phyloP scores from a whole-genome alignment of 2,797 vertebrate genomes.

The Ispidina lecontei region DNA sequence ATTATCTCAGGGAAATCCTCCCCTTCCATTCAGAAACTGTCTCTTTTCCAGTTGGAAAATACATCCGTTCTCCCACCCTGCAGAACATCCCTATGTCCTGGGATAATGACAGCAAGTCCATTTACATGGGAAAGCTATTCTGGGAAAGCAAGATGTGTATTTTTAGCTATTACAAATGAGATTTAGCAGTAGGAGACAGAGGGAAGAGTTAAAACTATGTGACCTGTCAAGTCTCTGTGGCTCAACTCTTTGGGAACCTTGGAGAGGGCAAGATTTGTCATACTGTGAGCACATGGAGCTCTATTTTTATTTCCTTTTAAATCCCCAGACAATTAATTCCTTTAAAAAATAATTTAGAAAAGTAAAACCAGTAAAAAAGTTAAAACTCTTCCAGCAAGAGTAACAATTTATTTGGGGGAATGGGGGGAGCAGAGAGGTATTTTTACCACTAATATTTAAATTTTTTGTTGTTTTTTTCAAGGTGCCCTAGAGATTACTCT shows the following conservation, averaged over 20 bases:
- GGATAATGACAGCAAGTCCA: not conserved
- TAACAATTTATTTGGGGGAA: not conserved
- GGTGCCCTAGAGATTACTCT: slow-evolving; percentile 1
- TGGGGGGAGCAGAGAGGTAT: not conserved
- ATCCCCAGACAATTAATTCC: not conserved
- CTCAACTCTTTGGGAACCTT: slow-evolving; percentile 37
- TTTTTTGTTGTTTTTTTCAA: slow-evolving; percentile 1
- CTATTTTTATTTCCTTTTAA: slow-evolving; percentile 5
- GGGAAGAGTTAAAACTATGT: slow-evolving; percentile 54
- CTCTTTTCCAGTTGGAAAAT: not conserved
- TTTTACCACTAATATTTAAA: slow-evolving; percentile 14
- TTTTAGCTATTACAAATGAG: slow-evolving; percentile 43
- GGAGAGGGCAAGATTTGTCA: not conserved
- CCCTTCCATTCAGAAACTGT: not conserved
- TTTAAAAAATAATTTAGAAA: not conserved
- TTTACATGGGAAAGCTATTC: slow-evolving; percentile 61
- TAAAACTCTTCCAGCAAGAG: not conserved
- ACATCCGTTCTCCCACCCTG: not conserved
- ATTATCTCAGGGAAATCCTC: not conserved
- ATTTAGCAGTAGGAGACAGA: slow-evolving; percentile 35
- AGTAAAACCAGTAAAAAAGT: not conserved
- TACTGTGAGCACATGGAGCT: not conserved
- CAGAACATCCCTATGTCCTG: not conserved
- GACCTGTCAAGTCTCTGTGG: slow-evolving; percentile 40
- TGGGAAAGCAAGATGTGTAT: slow-evolving; percentile 39